Base-by-base conservation (phyloP, 2,888 invertebrate genomes). In the Synergus gifuensis region DNA sequence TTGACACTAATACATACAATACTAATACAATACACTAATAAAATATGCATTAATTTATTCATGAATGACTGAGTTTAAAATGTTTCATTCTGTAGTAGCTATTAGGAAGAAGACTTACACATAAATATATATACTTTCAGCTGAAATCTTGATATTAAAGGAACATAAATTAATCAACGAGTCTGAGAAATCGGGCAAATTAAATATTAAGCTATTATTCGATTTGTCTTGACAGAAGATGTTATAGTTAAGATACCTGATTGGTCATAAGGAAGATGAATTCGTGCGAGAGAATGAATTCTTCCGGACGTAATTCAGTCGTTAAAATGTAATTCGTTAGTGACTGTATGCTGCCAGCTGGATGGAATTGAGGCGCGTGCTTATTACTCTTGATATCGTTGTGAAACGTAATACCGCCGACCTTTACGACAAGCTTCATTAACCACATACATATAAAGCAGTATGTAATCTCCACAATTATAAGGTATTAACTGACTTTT, bases 321-420 rank as follows among this genome's bases (percentile, higher is more conserved):
- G 66, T 79, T 79, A 83, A 73, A 73, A 54, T 73, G 49, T 73
- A 73, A 73, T 73, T 73, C 73, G 83, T 84, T 87, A 84, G 85
- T 83, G 86, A 86, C 84, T 84, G 83, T 83, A 78, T 28, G 79
- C 84, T 81, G 83, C 84, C 85, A 87, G 86, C 87, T 86, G 86
- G 85, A 86, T 84, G 85, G 86, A 88, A 88, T 88, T 86, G 88
- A 88, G 87, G 87, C 88, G 87, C 88, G 89, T 88, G 88, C 88
- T 88, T 85, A 85, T 83, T 87, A 85, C 84, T 85, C 84, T 88
- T 87, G 88, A 87, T 88, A 88, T 85, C 86, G 87, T 85, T 88
- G 88, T 88, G 88, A 88, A 87, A 87, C 85, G 82, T 85, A 85
- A 88, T 85, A 85, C 85, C 84, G 86, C 85, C 86, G 86, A 82